Base-by-base conservation (phyloP, 2,888 invertebrate genomes). In the Temnothorax unifasciatus region DNA sequence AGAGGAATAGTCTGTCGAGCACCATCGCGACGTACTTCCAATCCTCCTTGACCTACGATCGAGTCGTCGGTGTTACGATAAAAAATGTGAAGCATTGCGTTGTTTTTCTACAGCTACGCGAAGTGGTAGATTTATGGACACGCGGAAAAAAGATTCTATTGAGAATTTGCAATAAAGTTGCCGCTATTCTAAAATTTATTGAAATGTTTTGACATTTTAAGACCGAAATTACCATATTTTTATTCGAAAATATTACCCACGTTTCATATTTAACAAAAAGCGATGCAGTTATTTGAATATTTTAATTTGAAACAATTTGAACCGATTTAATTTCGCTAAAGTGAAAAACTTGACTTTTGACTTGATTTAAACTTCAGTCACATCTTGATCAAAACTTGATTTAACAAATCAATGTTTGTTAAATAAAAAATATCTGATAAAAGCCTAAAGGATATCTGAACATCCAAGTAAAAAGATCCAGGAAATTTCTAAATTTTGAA, bases 11-110 rank as follows among this genome's bases (percentile, higher is more conserved):
- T 88, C 99, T 97, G 95, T 99, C 99, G 94, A 99, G 96, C 90
- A 99, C 99, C 98, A 99, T 99, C 88, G 99, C 99, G 91, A 99
- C 99, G 95, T 98, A 99, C 95, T 99, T 99, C 99, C 99, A 99
- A 96, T 99, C 99, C 96, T 99, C 99, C 95, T 98, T 98, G 91
- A 98, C 98, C 98, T 98, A 93, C 59, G 92, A 93, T 1, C 18
- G 11, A 64, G 8, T 64, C 3, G 21, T 76, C 41, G 21, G 1
- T n/a, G 50, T n/a, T n/a, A 41, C 13, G 18, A 54, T 38, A 3
- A n/a, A 61, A 21, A 59, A 41, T 61, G 21, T 73, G 8, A 47
- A 74, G 1, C 9, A 52, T 21, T 15, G 4, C 18, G 50, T 21
- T 4, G 21, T 52, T 52, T n/a, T 71, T 21, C 3, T 15, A 50